Conservation (phyloP, 2,113 vertebrate genomes). For the Pseudorectes ferrugineus region DNA sequence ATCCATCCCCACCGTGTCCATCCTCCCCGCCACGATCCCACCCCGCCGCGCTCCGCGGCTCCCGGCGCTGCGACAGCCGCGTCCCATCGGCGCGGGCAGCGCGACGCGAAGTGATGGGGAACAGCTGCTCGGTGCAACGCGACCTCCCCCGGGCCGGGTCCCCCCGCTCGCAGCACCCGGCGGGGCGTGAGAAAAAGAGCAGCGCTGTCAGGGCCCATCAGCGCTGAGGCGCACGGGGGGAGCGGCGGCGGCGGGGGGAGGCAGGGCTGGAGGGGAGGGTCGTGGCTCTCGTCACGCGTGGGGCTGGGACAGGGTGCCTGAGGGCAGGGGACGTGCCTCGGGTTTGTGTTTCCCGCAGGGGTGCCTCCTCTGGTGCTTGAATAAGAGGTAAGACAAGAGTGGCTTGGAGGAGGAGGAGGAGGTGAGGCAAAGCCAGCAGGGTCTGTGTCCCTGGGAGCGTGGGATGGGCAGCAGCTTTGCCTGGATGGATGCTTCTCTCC, state of each 20-base stretch:
- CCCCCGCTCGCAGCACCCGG: neutral
- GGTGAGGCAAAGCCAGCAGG: neutral
- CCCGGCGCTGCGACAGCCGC: neutral
- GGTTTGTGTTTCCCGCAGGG: neutral
- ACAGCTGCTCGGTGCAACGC: slow-evolving; percentile 27
- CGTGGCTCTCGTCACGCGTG: accelerated
- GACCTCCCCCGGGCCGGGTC: neutral
- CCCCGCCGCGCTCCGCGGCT: neutral
- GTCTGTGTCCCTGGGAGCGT: accelerated
- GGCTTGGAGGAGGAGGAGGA: neutral
- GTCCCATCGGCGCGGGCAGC: neutral
- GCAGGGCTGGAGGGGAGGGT: accelerated
- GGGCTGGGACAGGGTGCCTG: accelerated
- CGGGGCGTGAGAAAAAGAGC: slow-evolving; percentile 77
- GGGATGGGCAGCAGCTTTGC: neutral
- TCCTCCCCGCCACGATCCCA: accelerated
- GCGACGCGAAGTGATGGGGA: neutral
- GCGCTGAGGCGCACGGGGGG: neutral
- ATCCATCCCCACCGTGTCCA: accelerated
- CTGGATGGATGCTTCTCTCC: neutral
- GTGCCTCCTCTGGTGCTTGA: neutral
- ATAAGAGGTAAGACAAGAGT: accelerated
- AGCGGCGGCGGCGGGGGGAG: accelerated
- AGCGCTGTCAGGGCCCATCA: slow-evolving; percentile 81
- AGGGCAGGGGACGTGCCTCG: accelerated